Conservation (phyloP, 2,113 vertebrate genomes). For the Heterochromis multidens region DNA sequence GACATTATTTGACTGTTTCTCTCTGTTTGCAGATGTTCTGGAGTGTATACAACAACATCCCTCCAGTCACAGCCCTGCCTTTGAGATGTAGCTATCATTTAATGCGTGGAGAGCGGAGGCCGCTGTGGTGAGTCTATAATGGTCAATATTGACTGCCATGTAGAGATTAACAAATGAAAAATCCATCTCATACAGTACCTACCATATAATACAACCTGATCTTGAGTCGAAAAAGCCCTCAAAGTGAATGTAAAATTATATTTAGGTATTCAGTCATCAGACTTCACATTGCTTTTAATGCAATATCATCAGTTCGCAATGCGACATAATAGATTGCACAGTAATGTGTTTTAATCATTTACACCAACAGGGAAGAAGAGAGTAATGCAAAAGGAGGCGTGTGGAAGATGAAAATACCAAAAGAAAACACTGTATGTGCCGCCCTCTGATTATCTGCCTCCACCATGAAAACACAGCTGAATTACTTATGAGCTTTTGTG, state of each 20-base stretch:
- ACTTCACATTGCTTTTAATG: neutral
- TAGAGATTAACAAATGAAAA: neutral
- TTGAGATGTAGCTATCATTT: constrained; percentile 92
- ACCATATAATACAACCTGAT: neutral
- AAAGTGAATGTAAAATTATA: neutral
- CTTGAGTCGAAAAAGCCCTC: neutral
- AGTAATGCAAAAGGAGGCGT: constrained; percentile 93
- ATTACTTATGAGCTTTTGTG: neutral
- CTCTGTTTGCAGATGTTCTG: constrained; percentile 85
- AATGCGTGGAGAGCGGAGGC: constrained; percentile 91
- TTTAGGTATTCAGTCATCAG: neutral
- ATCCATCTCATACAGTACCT: neutral
- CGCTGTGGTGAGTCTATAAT: constrained; percentile 81
- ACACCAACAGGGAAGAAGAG: constrained; percentile 89
- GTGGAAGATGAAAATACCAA: constrained; percentile 97
- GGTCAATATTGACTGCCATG: neutral
- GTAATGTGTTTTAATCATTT: neutral
- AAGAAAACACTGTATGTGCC: constrained; percentile 86
- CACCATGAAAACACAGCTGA: neutral
- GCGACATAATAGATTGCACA: neutral
- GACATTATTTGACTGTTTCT: neutral
- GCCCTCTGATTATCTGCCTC: neutral
- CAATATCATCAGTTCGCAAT: neutral
- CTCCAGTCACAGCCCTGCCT: constrained; percentile 84
- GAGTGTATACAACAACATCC: constrained; percentile 99